phyloP scores from a whole-genome alignment of 2,888 invertebrate species.

The Frankliniella intonsa region DNA sequence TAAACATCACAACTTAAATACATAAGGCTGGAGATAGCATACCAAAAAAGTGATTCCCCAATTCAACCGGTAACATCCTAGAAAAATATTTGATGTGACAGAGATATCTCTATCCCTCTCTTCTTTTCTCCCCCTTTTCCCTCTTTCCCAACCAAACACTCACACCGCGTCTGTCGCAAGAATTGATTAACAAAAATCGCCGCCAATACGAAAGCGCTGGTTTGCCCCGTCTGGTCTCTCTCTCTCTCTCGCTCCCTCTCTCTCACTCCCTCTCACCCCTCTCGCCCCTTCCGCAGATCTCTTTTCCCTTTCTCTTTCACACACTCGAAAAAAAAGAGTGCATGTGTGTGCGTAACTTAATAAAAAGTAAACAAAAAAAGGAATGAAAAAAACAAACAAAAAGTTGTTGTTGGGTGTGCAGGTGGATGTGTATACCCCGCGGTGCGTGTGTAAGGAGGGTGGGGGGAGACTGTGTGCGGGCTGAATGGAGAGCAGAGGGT shows the following conservation, averaged over 20 bases:
- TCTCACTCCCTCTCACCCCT: background rate
- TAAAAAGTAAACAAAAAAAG: background rate
- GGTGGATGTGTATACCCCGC: background rate
- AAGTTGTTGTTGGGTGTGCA: background rate
- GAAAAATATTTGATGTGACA: too few relatives aligned
- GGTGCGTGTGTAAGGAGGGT: background rate
- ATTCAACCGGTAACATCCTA: too few relatives aligned
- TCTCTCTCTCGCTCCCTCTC: background rate
- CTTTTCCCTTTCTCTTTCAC: background rate
- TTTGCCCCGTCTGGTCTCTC: background rate
- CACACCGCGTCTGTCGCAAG: background rate
- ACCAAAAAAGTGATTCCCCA: too few relatives aligned
- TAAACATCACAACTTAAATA: too few relatives aligned
- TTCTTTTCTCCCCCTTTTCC: background rate
- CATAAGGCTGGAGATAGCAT: too few relatives aligned
- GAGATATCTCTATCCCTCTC: background rate
- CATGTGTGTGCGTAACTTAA: background rate
- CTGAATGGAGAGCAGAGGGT: slow-evolving; percentile 1
- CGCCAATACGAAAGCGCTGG: background rate
- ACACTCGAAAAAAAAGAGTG: background rate
- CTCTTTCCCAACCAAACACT: background rate
- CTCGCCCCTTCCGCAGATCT: too few relatives aligned
- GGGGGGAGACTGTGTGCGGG: background rate
- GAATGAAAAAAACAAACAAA: background rate
- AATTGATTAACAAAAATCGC: slow-evolving; percentile 10